These are phyloP conservation scores for Agriopis aurantiaria DNA, from an alignment of 2,888 invertebrate species.

Conservation along the genomic window DNA sequence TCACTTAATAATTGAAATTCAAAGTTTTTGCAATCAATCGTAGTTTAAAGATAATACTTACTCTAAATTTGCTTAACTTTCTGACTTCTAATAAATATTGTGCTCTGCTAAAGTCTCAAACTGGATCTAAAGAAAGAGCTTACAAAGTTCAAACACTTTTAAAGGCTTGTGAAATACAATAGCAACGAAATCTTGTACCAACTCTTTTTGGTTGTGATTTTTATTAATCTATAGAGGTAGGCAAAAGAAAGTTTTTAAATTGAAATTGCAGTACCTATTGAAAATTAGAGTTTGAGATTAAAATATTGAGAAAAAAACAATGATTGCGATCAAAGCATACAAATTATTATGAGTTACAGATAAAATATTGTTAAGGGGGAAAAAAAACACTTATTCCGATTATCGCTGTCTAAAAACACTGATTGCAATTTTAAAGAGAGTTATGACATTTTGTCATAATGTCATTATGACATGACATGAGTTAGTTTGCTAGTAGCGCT, in stretches of 20 bases:
- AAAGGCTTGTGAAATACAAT: conserved; percentile 32
- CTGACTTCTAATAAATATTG: conserved; percentile 27
- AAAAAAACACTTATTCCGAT: too few species aligned
- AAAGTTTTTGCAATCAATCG: conserved; percentile 24
- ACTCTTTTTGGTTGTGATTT: not conserved
- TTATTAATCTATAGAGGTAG: not conserved
- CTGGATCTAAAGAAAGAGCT: conserved; percentile 32
- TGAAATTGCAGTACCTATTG: not conserved
- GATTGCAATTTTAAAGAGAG: too few species aligned
- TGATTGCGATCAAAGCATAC: too few species aligned
- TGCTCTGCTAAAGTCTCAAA: conserved; percentile 20
- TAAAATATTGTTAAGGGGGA: too few species aligned
- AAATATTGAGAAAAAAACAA: too few species aligned
- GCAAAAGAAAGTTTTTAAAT: not conserved
- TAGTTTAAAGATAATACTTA: conserved; percentile 26
- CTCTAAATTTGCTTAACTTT: conserved; percentile 28
- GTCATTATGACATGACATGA: too few species aligned
- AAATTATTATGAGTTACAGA: too few species aligned
- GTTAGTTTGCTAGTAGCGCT: too few species aligned
- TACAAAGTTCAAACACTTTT: conserved; percentile 34
- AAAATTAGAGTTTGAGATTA: too few species aligned
- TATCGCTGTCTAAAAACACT: too few species aligned
- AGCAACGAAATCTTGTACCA: conserved; percentile 20
- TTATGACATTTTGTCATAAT: too few species aligned
- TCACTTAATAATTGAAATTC: conserved; percentile 19